phyloP scores from a whole-genome alignment of 23 tunicate genomes.

The Pegea sp. region DNA sequence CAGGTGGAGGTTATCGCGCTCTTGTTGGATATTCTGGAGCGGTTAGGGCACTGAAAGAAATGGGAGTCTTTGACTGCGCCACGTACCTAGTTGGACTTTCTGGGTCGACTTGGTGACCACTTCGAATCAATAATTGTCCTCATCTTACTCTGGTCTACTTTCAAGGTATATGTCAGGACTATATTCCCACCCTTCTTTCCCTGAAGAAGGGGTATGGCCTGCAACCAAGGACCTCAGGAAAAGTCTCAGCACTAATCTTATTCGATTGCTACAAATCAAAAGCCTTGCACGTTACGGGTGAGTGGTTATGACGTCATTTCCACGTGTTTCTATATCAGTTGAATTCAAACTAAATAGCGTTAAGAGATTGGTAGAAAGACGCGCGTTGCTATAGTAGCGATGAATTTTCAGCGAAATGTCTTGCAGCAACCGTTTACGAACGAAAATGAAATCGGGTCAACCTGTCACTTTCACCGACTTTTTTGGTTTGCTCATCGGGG shows the following conservation, averaged over 20 bases:
- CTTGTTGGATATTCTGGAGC: constrained; percentile 71
- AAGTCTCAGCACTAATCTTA: constrained; percentile 17
- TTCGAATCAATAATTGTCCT: not conserved
- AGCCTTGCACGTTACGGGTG: constrained; percentile 32
- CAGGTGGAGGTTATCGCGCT: constrained; percentile 75
- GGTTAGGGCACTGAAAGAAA: constrained; percentile 39
- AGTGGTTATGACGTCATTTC: constrained; percentile 2
- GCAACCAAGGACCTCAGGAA: constrained; percentile 19
- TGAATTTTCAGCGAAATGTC: not conserved
- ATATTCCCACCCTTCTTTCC: constrained; percentile 35
- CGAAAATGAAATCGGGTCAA: constrained; percentile 38
- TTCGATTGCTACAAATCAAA: constrained; percentile 33
- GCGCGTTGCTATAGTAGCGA: not conserved
- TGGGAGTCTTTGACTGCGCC: constrained; percentile 40
- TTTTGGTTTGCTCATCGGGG: constrained; percentile 63
- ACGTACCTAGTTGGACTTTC: constrained; percentile 49
- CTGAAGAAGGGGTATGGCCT: constrained; percentile 11
- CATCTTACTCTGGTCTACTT: not conserved
- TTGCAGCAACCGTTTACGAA: constrained; percentile 17
- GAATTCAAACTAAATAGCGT: too few species aligned
- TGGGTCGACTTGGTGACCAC: constrained; percentile 40
- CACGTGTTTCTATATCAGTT: too few species aligned
- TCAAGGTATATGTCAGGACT: constrained; percentile 51
- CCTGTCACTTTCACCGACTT: constrained; percentile 71
- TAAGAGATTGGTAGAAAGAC: not conserved